Base-by-base conservation (phyloP, 2,113 vertebrate genomes). In the Erpornis zantholeuca region DNA sequence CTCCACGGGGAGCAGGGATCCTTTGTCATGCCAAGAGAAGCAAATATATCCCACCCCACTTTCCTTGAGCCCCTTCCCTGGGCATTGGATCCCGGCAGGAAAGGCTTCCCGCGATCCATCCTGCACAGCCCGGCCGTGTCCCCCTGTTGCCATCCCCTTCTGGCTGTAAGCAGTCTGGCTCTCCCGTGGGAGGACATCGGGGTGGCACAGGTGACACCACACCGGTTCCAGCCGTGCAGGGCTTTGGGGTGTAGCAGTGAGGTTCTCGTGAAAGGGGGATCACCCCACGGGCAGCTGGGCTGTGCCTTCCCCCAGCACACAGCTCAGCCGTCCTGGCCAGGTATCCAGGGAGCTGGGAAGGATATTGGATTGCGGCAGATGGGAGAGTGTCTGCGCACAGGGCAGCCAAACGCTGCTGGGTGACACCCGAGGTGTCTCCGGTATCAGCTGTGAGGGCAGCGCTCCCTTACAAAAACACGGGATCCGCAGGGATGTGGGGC, bases 31-130 rank as follows among this genome's bases (percentile, higher is more conserved):
- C 33, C 38, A 15, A 38, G 27, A 21, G 49, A 33, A 81, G 19
- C 8, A 20, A 31, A 9, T 82, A 10, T 54, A 72, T 21, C 63
- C 15, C 52, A 47, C 27, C 40, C 29, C 54, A 9, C 24, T 12
- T 38, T 11, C 44, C 31, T 8, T 47, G 56, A 0, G 0, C 4
- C 28, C 21, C 15, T 88, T 85, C 33, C 44, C 42, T 17, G 40
- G 19, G 18, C 18, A 3, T 2, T 33, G 56, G 22, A 7, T 3
- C 10, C 15, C 1, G 1, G 0, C 47, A 35, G 40, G n/a, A 40
- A 45, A 40, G 28, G 17, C 4, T 72, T 31, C 35, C 23, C 36
- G 47, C 66, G 23, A 24, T 25, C 53, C 53, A 9, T 22, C 17
- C 80, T 4, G 4, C 54, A 6, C 9, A 29, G 14, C 50, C 24